Evolutionary conservation across 2,113 vertebrate species (phyloP).

Genomic region (Pristiophorus japonicus): DNA sequence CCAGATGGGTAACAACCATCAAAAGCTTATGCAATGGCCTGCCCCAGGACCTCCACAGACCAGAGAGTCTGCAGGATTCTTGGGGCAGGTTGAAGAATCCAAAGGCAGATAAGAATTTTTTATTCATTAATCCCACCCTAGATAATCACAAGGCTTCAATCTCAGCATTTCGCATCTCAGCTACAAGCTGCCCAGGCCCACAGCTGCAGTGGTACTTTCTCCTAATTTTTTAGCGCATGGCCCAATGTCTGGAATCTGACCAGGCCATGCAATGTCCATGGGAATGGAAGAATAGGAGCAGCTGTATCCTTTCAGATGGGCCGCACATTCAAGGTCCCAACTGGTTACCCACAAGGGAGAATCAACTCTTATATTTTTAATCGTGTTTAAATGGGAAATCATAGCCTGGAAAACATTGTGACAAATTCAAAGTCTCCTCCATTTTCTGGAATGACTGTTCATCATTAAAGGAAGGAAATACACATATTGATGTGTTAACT

Average conservation of each 20-base stretch:
- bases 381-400: neutral
- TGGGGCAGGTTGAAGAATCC: neutral
- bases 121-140: neutral
- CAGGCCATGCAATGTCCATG: neutral
- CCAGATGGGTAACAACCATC: too few relatives aligned
- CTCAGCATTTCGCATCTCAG: neutral
- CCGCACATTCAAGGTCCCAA: neutral
- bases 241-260: neutral
- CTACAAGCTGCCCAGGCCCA: neutral
- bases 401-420: neutral
- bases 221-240: neutral
- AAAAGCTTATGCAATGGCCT: too few relatives aligned
- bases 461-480: neutral
- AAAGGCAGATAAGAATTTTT: neutral
- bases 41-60: too few relatives aligned
- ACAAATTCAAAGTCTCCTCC: neutral
- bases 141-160: neutral
- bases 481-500: neutral
- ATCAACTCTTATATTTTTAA: neutral
- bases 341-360: neutral
- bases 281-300: neutral
- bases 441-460: neutral
- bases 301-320: neutral
- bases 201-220: neutral
- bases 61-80: too few relatives aligned